Conservation (phyloP, 2,888 invertebrate species). For the Apamea epomidion region DNA sequence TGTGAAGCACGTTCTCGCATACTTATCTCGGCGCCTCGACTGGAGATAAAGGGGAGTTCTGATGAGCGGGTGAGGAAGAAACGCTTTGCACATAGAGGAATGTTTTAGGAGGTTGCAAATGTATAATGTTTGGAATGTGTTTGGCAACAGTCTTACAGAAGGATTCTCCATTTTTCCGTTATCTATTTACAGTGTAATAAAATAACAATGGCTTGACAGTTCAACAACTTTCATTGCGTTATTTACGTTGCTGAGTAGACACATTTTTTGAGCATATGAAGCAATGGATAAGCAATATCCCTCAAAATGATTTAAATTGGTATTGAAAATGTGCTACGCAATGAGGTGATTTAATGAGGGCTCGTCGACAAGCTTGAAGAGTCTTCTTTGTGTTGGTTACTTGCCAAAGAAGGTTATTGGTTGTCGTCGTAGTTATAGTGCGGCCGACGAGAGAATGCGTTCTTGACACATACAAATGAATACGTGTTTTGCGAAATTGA, state of each 20-base stretch:
- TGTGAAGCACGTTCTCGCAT: constrained; percentile 54
- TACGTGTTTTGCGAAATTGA: too few species aligned
- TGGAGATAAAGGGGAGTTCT: constrained; percentile 43
- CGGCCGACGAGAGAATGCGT: too few species aligned
- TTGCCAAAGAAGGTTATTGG: not conserved
- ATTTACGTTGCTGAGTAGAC: not conserved
- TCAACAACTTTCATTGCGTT: not conserved
- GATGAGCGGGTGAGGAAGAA: not conserved
- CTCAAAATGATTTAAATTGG: too few species aligned
- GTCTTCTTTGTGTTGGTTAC: not conserved
- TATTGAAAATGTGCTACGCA: too few species aligned
- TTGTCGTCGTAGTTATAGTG: not conserved
- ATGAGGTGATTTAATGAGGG: too few species aligned
- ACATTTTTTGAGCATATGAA: too few species aligned
- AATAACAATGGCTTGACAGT: not conserved
- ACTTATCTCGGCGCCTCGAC: constrained; percentile 55
- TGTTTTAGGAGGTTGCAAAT: not conserved
- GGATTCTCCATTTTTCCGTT: not conserved
- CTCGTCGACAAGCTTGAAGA: not conserved
- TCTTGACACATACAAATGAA: too few species aligned
- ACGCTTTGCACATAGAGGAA: not conserved
- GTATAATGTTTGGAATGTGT: not conserved
- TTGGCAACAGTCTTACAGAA: not conserved
- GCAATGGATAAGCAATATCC: too few species aligned
- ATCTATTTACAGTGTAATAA: not conserved